These are phyloP conservation scores for Cotesia glomerata DNA, from an alignment of 1,140 invertebrate genomes.

Conservation along the genomic window DNA sequence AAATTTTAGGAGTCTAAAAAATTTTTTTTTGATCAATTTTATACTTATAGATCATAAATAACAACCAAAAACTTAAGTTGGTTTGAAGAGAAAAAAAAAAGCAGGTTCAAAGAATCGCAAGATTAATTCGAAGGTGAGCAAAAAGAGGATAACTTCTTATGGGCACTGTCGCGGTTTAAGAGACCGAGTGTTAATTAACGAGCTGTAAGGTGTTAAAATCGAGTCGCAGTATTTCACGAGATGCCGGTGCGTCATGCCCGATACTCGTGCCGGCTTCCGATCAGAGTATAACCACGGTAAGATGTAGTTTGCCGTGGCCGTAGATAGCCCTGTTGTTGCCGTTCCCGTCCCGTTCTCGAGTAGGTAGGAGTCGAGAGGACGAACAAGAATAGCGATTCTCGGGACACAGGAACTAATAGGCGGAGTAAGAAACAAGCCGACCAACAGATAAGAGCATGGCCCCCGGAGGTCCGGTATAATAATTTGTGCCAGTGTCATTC, in stretches of 20 bases:
- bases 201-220: slow-evolving; percentile 53
- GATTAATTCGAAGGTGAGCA: not conserved
- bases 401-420: slow-evolving; percentile 55
- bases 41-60: no score
- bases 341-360: slow-evolving; percentile 17
- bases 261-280: not conserved
- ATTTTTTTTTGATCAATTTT: no score
- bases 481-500: slow-evolving; percentile 30
- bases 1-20: no score
- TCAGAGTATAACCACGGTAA: not conserved
- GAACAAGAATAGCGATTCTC: slow-evolving; percentile 22
- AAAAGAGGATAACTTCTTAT: slow-evolving; percentile 25
- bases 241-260: slow-evolving; percentile 16
- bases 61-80: no score
- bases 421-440: slow-evolving; percentile 52
- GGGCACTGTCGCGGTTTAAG: slow-evolving; percentile 17
- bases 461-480: slow-evolving; percentile 35
- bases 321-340: slow-evolving; percentile 8
- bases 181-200: slow-evolving; percentile 50
- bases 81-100: not conserved
- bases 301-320: slow-evolving; percentile 6
- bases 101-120: not conserved
- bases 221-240: slow-evolving; percentile 56
- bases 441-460: slow-evolving; percentile 46
- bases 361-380: slow-evolving; percentile 5